These are phyloP conservation scores for Cyrtodaria siliqua DNA, from an alignment of 2,888 invertebrate genomes.

Conservation along the genomic window DNA sequence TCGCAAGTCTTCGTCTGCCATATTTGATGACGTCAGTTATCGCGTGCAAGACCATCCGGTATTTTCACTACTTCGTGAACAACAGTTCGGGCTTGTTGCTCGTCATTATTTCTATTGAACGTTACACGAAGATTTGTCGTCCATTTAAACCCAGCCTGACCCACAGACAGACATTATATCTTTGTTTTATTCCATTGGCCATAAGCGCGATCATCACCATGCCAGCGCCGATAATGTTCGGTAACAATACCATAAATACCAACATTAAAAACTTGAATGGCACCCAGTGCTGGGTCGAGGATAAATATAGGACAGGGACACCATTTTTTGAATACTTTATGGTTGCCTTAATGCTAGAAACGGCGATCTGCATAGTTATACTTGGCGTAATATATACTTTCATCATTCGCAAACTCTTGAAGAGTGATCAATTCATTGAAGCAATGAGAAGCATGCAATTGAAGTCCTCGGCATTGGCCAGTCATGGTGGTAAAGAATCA, in stretches of 20 bases:
- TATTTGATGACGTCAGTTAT: slow-evolving; percentile 61
- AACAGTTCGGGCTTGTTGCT: slow-evolving; percentile 67
- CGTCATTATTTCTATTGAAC: slow-evolving; percentile 62
- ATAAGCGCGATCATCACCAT: slow-evolving; percentile 43
- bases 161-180: slow-evolving; percentile 34
- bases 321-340: slow-evolving; percentile 36
- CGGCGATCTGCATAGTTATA: slow-evolving; percentile 35
- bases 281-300: slow-evolving; percentile 49
- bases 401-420: slow-evolving; percentile 49
- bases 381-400: slow-evolving; percentile 47
- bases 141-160: slow-evolving; percentile 63
- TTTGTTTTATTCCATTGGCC: slow-evolving; percentile 37
- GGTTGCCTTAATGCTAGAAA: slow-evolving; percentile 32
- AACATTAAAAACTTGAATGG: slow-evolving; percentile 52
- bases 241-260: slow-evolving; percentile 41
- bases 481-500: not conserved
- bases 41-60: slow-evolving; percentile 54
- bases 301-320: slow-evolving; percentile 1
- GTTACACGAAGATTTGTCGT: slow-evolving; percentile 64
- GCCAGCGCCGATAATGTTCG: slow-evolving; percentile 48
- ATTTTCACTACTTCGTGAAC: slow-evolving; percentile 56
- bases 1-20: slow-evolving; percentile 64
- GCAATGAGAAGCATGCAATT: slow-evolving; percentile 44
- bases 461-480: slow-evolving; percentile 10
- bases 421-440: slow-evolving; percentile 48